Evolutionary conservation across 2,888 invertebrate species (phyloP).

Genomic region (Eurois occulta): DNA sequence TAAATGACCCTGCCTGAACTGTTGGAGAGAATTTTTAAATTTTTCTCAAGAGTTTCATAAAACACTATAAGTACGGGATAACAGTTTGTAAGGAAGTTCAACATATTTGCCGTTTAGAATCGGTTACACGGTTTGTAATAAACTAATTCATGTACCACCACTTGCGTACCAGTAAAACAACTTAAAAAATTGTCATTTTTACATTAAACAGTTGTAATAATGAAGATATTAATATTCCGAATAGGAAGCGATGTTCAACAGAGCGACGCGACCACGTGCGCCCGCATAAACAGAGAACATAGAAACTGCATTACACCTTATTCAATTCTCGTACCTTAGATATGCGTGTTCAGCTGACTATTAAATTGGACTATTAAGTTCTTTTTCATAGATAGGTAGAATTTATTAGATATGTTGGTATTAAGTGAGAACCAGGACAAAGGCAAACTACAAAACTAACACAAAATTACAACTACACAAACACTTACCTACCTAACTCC

Average conservation of each 20-base stretch:
- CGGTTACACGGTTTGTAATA: background rate
- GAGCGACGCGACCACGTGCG: slow-evolving; percentile 78
- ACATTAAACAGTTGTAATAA: slow-evolving; percentile 65
- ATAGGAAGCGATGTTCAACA: slow-evolving; percentile 77
- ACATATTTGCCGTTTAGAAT: background rate
- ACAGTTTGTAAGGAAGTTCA: background rate
- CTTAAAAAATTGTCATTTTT: slow-evolving; percentile 42
- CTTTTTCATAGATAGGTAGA: slow-evolving; percentile 16
- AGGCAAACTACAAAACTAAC: too few species aligned
- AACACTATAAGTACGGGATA: background rate
- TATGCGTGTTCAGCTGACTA: slow-evolving; percentile 66
- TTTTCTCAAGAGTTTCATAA: background rate
- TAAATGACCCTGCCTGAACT: background rate
- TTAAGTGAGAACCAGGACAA: background rate
- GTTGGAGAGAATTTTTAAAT: background rate
- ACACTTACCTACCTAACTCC: too few species aligned
- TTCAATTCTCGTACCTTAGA: slow-evolving; percentile 69
- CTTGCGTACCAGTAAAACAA: slow-evolving; percentile 44
- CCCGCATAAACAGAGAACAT: slow-evolving; percentile 86
- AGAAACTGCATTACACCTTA: slow-evolving; percentile 82
- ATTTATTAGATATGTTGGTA: slow-evolving; percentile 2
- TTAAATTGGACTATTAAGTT: slow-evolving; percentile 53
- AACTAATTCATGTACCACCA: slow-evolving; percentile 29
- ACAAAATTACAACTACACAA: too few species aligned
- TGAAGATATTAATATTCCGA: slow-evolving; percentile 81